Base-by-base conservation (phyloP, 2,797 vertebrate species). In the Cuculus canorus region DNA sequence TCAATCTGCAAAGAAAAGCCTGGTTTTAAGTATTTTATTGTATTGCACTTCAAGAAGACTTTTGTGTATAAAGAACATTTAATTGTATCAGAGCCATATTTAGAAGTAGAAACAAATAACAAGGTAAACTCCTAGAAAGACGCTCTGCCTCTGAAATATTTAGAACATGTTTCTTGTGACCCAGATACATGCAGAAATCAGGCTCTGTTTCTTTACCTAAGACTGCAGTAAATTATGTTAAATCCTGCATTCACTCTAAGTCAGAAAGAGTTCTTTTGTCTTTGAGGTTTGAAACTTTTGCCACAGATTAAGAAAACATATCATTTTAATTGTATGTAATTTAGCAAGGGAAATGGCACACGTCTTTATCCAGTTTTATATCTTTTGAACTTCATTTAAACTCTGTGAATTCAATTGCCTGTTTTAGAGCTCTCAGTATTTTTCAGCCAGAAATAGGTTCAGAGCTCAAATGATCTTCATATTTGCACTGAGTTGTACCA, bases 351-450 rank as follows among this genome's bases (percentile, higher is more conserved):
- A 13, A 68, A 41, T 7, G 13, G 5, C 60, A 25, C 10, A 16
- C 17, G 11, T 45, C 43, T 69, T 7, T 1, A 28, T 32, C 27
- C 8, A n/a, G 11, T 27, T 71, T 82, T 33, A 9, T 1, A 18
- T 27, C 9, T 5, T 45, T 27, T 50, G 59, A 69, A 53, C 8
- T 30, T 48, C 27, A 45, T 10, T 53, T 61, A 23, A 28, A 2
- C 2, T 60, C 56, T 48, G 11, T 61, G 23, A 71, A 60, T 70
- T 60, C 13, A 5, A 2, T 7, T 41, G 17, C 8, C 16, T 21
- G 9, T 18, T 11, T 59, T 32, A 11, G 24, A 12, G 1, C 11
- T 11, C 2, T 41, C 45, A 25, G 14, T 0, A 0, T 33, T 70
- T 83, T 73, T 39, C 22, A 86, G 25, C 2, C 21, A 65, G 50